Percentiles rank a stretch among this genome's conserved stretches.
These are phyloP conservation scores for Capreolus pygargus DNA, from an alignment of 2,113 vertebrate species.

Conservation along the genomic window DNA sequence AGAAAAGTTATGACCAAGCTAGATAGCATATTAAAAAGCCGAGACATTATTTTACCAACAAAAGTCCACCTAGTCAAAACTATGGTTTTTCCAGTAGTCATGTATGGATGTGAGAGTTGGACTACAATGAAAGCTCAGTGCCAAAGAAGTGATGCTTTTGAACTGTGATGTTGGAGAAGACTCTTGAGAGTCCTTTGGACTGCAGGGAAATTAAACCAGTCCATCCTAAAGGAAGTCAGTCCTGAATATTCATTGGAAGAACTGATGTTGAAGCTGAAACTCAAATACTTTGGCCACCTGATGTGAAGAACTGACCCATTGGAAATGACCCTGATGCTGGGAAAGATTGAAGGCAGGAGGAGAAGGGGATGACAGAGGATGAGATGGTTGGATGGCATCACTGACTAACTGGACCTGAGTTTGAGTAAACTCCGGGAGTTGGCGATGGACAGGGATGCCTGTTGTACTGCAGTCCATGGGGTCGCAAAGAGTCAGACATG, in stretches of 20 bases:
- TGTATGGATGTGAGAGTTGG: neutral
- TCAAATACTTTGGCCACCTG: neutral
- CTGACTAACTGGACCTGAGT: neutral
- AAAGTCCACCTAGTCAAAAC: neutral
- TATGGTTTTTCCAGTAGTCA: neutral
- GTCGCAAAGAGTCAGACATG: rapidly evolving
- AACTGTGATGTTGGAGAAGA: neutral
- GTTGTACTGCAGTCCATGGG: neutral
- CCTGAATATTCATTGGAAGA: neutral
- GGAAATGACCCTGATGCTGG: neutral
- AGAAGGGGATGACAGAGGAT: neutral
- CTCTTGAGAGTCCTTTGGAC: neutral
- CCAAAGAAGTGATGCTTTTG: neutral
- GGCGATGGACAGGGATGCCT: neutral
- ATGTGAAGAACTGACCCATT: neutral
- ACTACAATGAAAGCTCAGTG: neutral
- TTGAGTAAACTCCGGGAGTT: neutral
- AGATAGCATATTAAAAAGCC: neutral
- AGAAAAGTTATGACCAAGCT: neutral
- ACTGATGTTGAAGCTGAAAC: neutral
- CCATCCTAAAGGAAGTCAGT: neutral
- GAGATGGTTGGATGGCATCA: neutral
- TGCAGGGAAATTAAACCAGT: neutral
- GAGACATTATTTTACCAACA: neutral
- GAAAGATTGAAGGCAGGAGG: neutral